Percentiles rank a stretch among this genome's conserved stretches.
phyloP scores from a whole-genome alignment of 2,888 invertebrate species.

The Hirtodrosophila histrioides region DNA sequence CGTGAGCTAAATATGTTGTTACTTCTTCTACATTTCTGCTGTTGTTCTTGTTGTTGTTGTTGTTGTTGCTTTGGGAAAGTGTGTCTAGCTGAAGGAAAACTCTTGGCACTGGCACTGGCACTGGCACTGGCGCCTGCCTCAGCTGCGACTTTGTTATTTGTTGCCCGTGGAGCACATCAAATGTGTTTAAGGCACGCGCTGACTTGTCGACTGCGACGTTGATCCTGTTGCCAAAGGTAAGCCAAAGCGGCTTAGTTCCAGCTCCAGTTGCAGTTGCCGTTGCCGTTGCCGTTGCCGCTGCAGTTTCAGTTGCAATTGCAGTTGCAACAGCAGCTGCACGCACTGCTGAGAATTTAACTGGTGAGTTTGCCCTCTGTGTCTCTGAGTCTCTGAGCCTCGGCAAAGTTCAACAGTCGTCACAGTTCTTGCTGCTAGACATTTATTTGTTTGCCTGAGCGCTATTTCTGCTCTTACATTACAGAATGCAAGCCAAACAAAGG shows the following conservation, averaged over 20 bases:
- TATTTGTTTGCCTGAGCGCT: conserved; percentile 60
- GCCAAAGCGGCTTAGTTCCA: conserved; percentile 69
- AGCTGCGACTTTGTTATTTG: conserved; percentile 39
- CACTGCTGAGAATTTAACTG: conserved; percentile 29
- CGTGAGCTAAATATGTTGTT: conserved; percentile 76
- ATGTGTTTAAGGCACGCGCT: conserved; percentile 62
- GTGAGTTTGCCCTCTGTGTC: conserved; percentile 21
- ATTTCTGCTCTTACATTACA: conserved; percentile 52
- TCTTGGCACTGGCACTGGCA: conserved; percentile 19
- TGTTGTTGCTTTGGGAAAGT: conserved; percentile 17
- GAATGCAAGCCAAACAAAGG: conserved; percentile 53
- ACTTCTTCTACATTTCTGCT: conserved; percentile 43
- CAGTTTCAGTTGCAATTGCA: conserved; percentile 23
- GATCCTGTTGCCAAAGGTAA: conserved; percentile 68
- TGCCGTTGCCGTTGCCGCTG: conserved; percentile 12
- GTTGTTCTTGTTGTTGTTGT: conserved; percentile 13
- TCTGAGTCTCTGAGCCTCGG: conserved; percentile 18
- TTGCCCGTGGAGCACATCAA: conserved; percentile 34
- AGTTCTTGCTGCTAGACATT: conserved; percentile 56
- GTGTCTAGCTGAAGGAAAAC: conserved; percentile 42
- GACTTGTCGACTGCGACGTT: conserved; percentile 54
- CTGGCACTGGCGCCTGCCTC: conserved; percentile 9
- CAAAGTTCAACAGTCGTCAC: conserved; percentile 74
- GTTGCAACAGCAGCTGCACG: conserved; percentile 31
- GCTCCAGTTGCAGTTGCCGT: conserved; percentile 16